These are phyloP conservation scores for Drosophila cognata DNA, from an alignment of 2,888 invertebrate genomes.

Conservation along the genomic window DNA sequence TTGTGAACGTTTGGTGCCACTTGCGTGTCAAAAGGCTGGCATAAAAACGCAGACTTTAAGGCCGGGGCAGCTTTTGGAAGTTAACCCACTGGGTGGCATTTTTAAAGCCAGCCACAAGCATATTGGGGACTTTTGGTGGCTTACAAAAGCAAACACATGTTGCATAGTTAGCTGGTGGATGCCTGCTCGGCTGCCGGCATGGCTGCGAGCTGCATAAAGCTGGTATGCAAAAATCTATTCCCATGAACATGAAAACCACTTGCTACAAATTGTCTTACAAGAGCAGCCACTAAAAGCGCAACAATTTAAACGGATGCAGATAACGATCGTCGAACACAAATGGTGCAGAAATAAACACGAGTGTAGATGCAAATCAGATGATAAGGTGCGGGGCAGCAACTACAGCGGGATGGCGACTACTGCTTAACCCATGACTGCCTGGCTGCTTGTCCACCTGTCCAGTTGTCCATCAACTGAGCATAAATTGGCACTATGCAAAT, in stretches of 20 bases:
- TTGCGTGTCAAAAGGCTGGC: slow-evolving; percentile 72
- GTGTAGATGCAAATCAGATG: slow-evolving; percentile 82
- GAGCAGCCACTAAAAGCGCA: slow-evolving; percentile 66
- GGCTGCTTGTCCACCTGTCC: slow-evolving; percentile 23
- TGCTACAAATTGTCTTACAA: slow-evolving; percentile 80
- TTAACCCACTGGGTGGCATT: slow-evolving; percentile 61
- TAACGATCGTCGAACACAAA: slow-evolving; percentile 83
- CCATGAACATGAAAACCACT: slow-evolving; percentile 80
- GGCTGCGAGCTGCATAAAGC: not conserved
- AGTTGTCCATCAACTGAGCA: slow-evolving; percentile 73
- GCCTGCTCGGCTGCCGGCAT: not conserved
- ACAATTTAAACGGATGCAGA: slow-evolving; percentile 80
- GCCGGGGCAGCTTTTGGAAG: slow-evolving; percentile 13
- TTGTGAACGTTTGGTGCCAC: slow-evolving; percentile 44
- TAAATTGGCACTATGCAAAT: slow-evolving; percentile 83
- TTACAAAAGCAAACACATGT: slow-evolving; percentile 57
- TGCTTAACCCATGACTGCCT: slow-evolving; percentile 67
- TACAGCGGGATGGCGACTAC: slow-evolving; percentile 30
- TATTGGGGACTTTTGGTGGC: slow-evolving; percentile 39
- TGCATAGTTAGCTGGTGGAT: slow-evolving; percentile 2
- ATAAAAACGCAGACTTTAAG: slow-evolving; percentile 71
- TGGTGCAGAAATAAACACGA: slow-evolving; percentile 84
- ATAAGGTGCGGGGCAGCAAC: slow-evolving; percentile 52
- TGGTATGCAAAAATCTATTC: slow-evolving; percentile 77
- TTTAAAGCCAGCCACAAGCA: slow-evolving; percentile 33